Evolutionary conservation across 1,140 invertebrate genomes (phyloP), one percentile per base, ranked within the genome.

Genomic region (Bradysia coprophila): DNA sequence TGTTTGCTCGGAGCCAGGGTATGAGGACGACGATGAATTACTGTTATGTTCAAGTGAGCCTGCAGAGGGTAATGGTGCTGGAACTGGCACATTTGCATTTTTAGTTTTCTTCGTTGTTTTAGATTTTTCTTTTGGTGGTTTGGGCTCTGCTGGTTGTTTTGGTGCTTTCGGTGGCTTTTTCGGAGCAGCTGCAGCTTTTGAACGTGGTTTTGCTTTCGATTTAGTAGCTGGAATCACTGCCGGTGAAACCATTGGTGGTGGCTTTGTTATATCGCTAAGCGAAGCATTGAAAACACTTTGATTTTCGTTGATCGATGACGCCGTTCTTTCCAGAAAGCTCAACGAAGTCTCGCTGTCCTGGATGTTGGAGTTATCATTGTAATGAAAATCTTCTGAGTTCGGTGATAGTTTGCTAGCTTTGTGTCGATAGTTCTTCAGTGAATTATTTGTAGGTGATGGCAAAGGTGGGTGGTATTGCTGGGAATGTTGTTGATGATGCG

Each of bases 391-490:
- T 20, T 20, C 21, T 20, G 18, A 3, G 6, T 20, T 20, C 10
- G 36, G 18, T 34, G 3, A 16, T 18, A 18, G 18, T 38, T 38
- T 38, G 16, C 13, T 38, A 38, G n/a, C 21, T 38, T 38, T 38
- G 13, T 38, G 36, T 38, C 36, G 36, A 38, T 38, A 38, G 4
- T 38, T 38, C 21, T 38, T 38, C 13, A 38, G 18, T 3, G 40
- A 19, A 21, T 19, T 31, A n/a, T 41, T 32, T 20, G 18, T 18
- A 20, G n/a, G n/a, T 13, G 6, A 13, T 20, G 21, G n/a, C 11
- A 20, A 9, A 38, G 16, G 5, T 5, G 36, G 13, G 11, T 16
- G 21, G 18, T 16, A 6, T 18, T 18, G 18, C 6, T 18, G 18
- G 18, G n/a, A 13, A 13, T 16, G 8, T n/a, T n/a, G 5, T 34